phyloP scores from a whole-genome alignment of 2,888 invertebrate species.

The Diogma glabrata region DNA sequence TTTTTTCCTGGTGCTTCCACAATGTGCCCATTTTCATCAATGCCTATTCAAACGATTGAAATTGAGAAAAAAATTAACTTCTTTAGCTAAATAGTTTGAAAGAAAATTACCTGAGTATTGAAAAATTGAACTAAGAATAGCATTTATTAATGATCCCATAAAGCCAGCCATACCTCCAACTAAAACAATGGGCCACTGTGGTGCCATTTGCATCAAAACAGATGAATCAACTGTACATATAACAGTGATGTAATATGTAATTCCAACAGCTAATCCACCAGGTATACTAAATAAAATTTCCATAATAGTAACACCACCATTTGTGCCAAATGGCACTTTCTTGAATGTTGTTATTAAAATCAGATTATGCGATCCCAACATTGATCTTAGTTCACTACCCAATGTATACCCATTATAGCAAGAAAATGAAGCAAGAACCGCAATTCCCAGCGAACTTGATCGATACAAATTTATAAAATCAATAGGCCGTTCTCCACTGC shows the following conservation, averaged over 20 bases:
- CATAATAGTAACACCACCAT: conserved; percentile 66
- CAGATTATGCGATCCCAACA: conserved; percentile 54
- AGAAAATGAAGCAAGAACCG: conserved; percentile 63
- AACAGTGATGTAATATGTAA: conserved; percentile 56
- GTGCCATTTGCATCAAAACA: conserved; percentile 45
- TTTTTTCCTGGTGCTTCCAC: conserved; percentile 58
- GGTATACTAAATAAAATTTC: conserved; percentile 44
- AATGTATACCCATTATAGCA: conserved; percentile 83
- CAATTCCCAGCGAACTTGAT: conserved; percentile 71
- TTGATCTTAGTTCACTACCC: conserved; percentile 80
- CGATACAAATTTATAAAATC: conserved; percentile 65
- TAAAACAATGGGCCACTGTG: conserved; percentile 69
- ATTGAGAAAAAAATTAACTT: too few species aligned
- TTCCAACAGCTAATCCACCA: conserved; percentile 49
- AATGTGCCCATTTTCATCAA: conserved; percentile 54
- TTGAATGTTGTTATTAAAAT: conserved; percentile 60
- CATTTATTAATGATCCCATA: conserved; percentile 71
- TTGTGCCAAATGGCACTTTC: conserved; percentile 75
- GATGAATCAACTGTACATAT: conserved; percentile 49
- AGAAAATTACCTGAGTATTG: conserved; percentile 64
- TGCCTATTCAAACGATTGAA: too few species aligned
- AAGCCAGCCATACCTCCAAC: conserved; percentile 64
- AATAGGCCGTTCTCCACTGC: conserved; percentile 64
- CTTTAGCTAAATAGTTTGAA: not conserved
- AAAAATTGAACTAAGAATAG: conserved; percentile 68